Percentiles rank a stretch among this genome's conserved stretches.
Evolutionary conservation across 2,888 invertebrate species (phyloP).

Genomic region (Iselma pallidipennis): DNA sequence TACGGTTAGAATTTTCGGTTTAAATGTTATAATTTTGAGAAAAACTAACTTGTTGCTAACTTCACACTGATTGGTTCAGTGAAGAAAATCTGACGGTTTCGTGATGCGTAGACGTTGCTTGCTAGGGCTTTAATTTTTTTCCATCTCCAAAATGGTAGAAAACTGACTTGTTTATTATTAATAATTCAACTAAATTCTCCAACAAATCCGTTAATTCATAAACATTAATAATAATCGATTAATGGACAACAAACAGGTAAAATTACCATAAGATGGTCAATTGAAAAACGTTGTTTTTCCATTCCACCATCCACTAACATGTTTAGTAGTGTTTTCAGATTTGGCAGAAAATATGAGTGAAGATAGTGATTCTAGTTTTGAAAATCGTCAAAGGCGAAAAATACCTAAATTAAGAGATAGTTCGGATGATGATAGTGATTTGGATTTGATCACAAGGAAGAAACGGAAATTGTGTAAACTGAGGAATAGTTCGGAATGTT

Average conservation of each 20-base stretch:
- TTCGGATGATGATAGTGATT: conserved; percentile 25
- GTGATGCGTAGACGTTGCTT: neutral
- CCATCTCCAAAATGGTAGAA: neutral
- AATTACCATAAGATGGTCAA: neutral
- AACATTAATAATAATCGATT: neutral
- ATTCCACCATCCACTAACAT: neutral
- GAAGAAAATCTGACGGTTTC: neutral
- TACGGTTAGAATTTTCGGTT: too few relatives aligned
- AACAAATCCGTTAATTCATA: neutral
- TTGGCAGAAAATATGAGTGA: conserved; percentile 41
- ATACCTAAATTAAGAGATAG: conserved; percentile 38
- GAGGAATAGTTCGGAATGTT: conserved; percentile 22
- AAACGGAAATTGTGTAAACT: conserved; percentile 1
- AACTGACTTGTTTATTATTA: neutral
- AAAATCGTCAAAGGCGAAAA: conserved; percentile 42
- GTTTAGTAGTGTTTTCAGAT: neutral
- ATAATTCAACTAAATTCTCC: neutral
- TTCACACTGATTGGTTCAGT: neutral
- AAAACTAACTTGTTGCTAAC: neutral
- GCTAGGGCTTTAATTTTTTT: neutral
- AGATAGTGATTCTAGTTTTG: conserved; percentile 44
- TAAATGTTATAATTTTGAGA: neutral
- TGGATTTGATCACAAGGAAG: conserved; percentile 16
- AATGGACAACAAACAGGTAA: neutral
- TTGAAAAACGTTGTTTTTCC: neutral